phyloP scores from a whole-genome alignment of 1,140 invertebrate species.

The Dufourea novaeangliae region DNA sequence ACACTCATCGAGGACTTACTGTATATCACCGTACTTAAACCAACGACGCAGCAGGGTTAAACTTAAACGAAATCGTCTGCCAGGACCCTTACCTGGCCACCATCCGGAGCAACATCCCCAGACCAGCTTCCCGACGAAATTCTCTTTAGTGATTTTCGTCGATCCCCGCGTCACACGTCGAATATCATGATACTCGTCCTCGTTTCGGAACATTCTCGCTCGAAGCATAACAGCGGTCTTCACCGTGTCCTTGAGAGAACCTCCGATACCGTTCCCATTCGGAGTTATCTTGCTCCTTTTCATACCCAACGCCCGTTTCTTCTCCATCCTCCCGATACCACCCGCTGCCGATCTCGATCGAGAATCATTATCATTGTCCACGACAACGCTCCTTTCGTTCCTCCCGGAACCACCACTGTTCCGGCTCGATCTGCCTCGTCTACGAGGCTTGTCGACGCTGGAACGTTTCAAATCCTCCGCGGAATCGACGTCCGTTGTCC shows the following conservation, averaged over 20 bases:
- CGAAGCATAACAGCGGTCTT: not conserved
- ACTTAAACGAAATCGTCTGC: not conserved
- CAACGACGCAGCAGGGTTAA: too few relatives aligned
- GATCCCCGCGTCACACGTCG: slow-evolving; percentile 54
- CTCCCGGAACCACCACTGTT: not conserved
- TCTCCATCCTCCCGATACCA: too few relatives aligned
- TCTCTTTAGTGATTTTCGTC: slow-evolving; percentile 33
- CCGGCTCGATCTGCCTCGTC: too few relatives aligned
- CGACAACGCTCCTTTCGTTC: not conserved
- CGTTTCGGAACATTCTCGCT: not conserved
- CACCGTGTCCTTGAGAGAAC: not conserved
- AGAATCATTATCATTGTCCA: too few relatives aligned
- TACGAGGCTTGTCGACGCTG: not conserved
- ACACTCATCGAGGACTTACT: too few relatives aligned
- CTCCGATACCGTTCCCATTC: not conserved
- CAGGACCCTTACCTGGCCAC: slow-evolving; percentile 67
- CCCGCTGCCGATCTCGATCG: not conserved
- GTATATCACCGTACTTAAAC: not conserved
- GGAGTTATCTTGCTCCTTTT: not conserved
- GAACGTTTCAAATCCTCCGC: not conserved
- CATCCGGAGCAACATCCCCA: slow-evolving; percentile 67
- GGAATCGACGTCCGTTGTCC: not conserved
- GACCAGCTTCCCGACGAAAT: slow-evolving; percentile 56
- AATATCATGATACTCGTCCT: not conserved
- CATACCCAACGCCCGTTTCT: not conserved